Evolutionary conservation across 1,140 invertebrate species (phyloP).

Genomic region (Penaeus chinensis): DNA sequence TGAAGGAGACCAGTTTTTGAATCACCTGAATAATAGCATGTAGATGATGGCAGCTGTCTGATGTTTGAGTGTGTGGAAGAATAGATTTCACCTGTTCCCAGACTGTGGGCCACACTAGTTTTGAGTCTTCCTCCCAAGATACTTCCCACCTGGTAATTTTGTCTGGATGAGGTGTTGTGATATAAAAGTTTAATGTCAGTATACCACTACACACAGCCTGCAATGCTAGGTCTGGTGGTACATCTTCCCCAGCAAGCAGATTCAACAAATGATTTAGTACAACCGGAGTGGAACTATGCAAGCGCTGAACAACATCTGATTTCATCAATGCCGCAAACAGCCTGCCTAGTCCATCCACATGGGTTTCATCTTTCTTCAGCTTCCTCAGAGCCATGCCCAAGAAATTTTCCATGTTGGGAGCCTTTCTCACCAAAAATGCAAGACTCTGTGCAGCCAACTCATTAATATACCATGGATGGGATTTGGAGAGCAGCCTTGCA

Average conservation of each 20-base stretch:
- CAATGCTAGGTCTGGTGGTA: conserved; percentile 8
- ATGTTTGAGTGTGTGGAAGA: background rate
- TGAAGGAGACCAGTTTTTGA: conserved; percentile 26
- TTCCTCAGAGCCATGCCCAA: conserved; percentile 22
- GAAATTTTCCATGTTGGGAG: conserved; percentile 24
- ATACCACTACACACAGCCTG: conserved; percentile 16
- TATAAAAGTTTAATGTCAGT: conserved; percentile 4
- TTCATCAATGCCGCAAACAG: conserved; percentile 42
- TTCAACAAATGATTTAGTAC: conserved; percentile 18
- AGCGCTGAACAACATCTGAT: conserved; percentile 44
- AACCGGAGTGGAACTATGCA: conserved; percentile 32
- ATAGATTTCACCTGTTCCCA: conserved; percentile 1
- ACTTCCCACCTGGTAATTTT: conserved; percentile 32
- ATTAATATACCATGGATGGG: conserved; percentile 50
- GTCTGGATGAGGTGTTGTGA: conserved; percentile 35
- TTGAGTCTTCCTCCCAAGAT: conserved; percentile 29
- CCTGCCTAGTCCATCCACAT: conserved; percentile 31
- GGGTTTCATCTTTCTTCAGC: conserved; percentile 25
- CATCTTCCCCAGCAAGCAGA: conserved; percentile 21
- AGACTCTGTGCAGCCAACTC: conserved; percentile 50
- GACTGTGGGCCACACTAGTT: conserved; percentile 40
- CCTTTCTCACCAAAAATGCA: conserved; percentile 33
- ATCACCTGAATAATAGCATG: conserved; percentile 40
- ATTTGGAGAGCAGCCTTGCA: conserved; percentile 3
- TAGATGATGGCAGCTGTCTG: conserved; percentile 25